These are phyloP conservation scores for Rhinatrema bivittatum DNA, from an alignment of 2,797 vertebrate genomes.

Conservation along the genomic window DNA sequence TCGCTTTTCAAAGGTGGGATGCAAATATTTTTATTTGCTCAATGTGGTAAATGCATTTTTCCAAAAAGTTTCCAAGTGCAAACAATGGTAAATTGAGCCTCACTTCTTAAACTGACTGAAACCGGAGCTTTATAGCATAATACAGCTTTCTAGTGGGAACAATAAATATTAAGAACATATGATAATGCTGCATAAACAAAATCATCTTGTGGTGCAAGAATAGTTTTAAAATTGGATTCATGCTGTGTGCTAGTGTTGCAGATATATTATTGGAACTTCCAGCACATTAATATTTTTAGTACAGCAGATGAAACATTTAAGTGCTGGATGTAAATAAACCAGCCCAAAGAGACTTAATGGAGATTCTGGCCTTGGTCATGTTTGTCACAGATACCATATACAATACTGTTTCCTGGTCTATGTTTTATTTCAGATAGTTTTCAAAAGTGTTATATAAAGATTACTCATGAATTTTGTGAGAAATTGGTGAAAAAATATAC, in stretches of 20 bases:
- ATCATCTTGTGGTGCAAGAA: not conserved
- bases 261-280: too few species aligned
- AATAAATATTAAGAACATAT: too few species aligned
- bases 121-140: too few species aligned
- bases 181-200: too few species aligned
- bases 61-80: too few species aligned
- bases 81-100: too few species aligned
- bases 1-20: too few species aligned
- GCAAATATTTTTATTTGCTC: too few species aligned
- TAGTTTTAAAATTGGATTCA: slow-evolving; percentile 2
- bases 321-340: slow-evolving; percentile 29
- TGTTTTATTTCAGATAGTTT: slow-evolving; percentile 28
- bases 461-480: slow-evolving; percentile 23
- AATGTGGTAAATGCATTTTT: too few species aligned
- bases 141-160: too few species aligned
- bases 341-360: slow-evolving; percentile 38
- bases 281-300: slow-evolving; percentile 29
- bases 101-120: too few species aligned
- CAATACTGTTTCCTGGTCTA: slow-evolving; percentile 28
- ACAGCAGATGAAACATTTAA: slow-evolving; percentile 35
- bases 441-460: slow-evolving; percentile 24
- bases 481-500: slow-evolving; percentile 32
- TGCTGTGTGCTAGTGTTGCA: slow-evolving; percentile 26
- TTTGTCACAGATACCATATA: slow-evolving; percentile 37
- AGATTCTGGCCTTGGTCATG: slow-evolving; percentile 32